These are phyloP conservation scores for Ligdia adustata DNA, from an alignment of 2,888 invertebrate genomes.

Conservation along the genomic window DNA sequence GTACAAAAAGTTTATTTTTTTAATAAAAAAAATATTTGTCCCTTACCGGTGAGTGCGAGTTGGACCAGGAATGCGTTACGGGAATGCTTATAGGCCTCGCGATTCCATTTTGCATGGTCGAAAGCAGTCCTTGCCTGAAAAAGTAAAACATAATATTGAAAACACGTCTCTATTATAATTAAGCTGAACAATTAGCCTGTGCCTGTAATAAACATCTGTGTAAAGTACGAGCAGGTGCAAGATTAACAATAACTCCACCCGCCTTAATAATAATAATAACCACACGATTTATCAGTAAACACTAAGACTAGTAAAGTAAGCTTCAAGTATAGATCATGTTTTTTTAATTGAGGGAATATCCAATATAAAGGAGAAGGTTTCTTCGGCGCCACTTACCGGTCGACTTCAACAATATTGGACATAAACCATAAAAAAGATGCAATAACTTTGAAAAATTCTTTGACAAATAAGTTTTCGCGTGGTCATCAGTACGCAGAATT, in stretches of 20 bases:
- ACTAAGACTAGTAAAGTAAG: too few relatives aligned
- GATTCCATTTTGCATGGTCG: conserved; percentile 74
- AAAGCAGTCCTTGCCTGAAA: conserved; percentile 83
- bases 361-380: too few relatives aligned
- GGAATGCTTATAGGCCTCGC: conserved; percentile 80
- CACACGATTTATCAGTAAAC: not conserved
- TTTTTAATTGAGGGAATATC: too few relatives aligned
- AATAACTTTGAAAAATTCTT: too few relatives aligned
- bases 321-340: too few relatives aligned
- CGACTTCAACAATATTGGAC: too few relatives aligned
- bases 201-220: conserved; percentile 5
- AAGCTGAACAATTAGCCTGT: conserved; percentile 4
- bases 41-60: conserved; percentile 82
- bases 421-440: too few relatives aligned
- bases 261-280: not conserved
- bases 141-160: conserved; percentile 28
- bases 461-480: too few relatives aligned
- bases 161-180: not conserved
- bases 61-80: conserved; percentile 79
- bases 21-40: too few relatives aligned
- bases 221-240: conserved; percentile 1
- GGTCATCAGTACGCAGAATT: too few relatives aligned
- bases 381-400: too few relatives aligned
- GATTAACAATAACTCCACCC: not conserved
- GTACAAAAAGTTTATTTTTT: too few relatives aligned